Evolutionary conservation across 2,888 invertebrate genomes (phyloP).

Genomic region (Thyatira batis): DNA sequence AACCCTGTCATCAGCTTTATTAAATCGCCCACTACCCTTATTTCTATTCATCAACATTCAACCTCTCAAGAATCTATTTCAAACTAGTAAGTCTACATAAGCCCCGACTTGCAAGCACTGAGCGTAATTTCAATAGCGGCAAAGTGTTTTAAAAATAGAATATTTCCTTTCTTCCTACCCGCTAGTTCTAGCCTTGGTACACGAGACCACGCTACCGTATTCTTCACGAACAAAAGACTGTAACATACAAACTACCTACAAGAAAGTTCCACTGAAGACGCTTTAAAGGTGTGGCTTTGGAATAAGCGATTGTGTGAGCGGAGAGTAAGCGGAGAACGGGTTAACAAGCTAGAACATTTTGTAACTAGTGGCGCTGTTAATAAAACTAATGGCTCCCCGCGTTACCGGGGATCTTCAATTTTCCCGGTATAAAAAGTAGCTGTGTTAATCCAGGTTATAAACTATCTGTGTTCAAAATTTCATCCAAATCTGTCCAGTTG

Average conservation of each 20-base stretch:
- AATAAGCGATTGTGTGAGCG: slow-evolving; percentile 25
- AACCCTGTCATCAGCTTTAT: too few relatives aligned
- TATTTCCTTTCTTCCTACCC: slow-evolving; percentile 31
- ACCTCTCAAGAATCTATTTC: too few relatives aligned
- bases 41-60: too few relatives aligned
- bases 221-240: slow-evolving; percentile 62
- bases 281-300: slow-evolving; percentile 38
- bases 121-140: not conserved
- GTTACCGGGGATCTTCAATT: too few relatives aligned
- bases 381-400: too few relatives aligned
- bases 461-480: too few relatives aligned
- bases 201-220: slow-evolving; percentile 28
- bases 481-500: too few relatives aligned
- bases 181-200: slow-evolving; percentile 41
- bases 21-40: too few relatives aligned
- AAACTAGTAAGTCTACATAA: not conserved
- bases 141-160: slow-evolving; percentile 22
- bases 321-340: not conserved
- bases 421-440: too few relatives aligned
- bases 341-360: too few relatives aligned
- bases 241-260: slow-evolving; percentile 41
- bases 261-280: slow-evolving; percentile 35
- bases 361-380: too few relatives aligned
- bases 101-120: not conserved
- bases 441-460: too few relatives aligned